Percentiles rank a stretch among this genome's conserved stretches.
phyloP scores from a whole-genome alignment of 2,888 invertebrate genomes.

The Dexiosoma caninum region DNA sequence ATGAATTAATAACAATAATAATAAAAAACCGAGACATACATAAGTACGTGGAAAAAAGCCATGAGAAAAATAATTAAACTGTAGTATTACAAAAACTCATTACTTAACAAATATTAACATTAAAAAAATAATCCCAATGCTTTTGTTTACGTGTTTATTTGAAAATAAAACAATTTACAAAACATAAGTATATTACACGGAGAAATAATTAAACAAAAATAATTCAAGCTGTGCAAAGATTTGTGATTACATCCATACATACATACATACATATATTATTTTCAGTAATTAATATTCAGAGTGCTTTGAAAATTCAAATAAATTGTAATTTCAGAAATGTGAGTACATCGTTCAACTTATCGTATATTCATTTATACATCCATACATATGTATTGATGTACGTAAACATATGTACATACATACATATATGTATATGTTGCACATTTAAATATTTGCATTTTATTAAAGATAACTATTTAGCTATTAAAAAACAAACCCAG shows the following conservation, averaged over 20 bases:
- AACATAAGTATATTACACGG: background rate
- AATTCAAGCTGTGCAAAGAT: background rate
- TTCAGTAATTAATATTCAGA: background rate
- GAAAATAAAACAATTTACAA: background rate
- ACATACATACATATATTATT: too few species aligned
- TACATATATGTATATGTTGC: background rate
- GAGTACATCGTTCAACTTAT: too few species aligned
- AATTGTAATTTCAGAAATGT: conserved; percentile 3
- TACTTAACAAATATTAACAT: conserved; percentile 3
- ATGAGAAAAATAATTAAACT: conserved; percentile 13
- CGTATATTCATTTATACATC: too few species aligned
- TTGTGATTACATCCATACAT: too few species aligned
- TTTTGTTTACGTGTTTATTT: background rate
- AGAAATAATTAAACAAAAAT: background rate
- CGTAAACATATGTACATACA: background rate
- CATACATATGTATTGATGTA: background rate
- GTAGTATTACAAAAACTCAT: conserved; percentile 1
- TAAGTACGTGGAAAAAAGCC: conserved; percentile 25
- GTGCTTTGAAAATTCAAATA: background rate
- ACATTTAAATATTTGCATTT: background rate
- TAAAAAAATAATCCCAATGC: background rate
- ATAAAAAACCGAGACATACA: background rate
- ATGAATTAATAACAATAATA: conserved; percentile 8
- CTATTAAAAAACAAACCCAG: too few species aligned
- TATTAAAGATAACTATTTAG: background rate